These are phyloP conservation scores for Blastobasis adustella DNA, from an alignment of 2,888 invertebrate genomes.

Conservation along the genomic window DNA sequence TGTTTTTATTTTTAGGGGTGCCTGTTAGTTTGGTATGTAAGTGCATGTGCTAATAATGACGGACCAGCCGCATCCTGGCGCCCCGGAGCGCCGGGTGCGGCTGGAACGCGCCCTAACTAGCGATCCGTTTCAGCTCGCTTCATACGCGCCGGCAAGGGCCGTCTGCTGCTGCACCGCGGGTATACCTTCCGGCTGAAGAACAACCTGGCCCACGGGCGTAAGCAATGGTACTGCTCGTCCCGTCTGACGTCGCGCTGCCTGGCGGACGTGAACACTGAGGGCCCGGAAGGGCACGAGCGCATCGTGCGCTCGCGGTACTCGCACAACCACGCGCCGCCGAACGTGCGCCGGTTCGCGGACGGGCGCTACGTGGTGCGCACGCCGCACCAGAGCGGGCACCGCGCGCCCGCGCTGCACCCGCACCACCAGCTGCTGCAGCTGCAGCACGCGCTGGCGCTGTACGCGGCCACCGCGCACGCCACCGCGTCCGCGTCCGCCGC, in stretches of 20 bases:
- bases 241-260: slow-evolving; percentile 65
- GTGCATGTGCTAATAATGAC: no score
- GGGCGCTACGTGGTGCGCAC: slow-evolving; percentile 68
- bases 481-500: slow-evolving; percentile 53
- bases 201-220: slow-evolving; percentile 66
- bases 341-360: slow-evolving; percentile 66
- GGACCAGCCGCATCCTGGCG: no score
- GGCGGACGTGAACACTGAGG: slow-evolving; percentile 67
- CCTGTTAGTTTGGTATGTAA: no score
- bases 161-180: slow-evolving; percentile 61
- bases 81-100: no score
- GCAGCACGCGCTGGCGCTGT: slow-evolving; percentile 65
- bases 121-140: slow-evolving; percentile 46
- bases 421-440: slow-evolving; percentile 66
- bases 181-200: slow-evolving; percentile 70
- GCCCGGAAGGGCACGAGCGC: slow-evolving; percentile 68
- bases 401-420: slow-evolving; percentile 62
- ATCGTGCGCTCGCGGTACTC: slow-evolving; percentile 66
- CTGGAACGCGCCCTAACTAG: no score
- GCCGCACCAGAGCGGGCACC: slow-evolving; percentile 67
- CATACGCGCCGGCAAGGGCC: slow-evolving; percentile 66
- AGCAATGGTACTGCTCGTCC: slow-evolving; percentile 70
- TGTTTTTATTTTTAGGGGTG: no score
- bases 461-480: slow-evolving; percentile 64
- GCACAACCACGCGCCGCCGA: slow-evolving; percentile 68